These are phyloP conservation scores for Reinhardtius hippoglossoides DNA, from an alignment of 2,113 vertebrate genomes.

Conservation along the genomic window DNA sequence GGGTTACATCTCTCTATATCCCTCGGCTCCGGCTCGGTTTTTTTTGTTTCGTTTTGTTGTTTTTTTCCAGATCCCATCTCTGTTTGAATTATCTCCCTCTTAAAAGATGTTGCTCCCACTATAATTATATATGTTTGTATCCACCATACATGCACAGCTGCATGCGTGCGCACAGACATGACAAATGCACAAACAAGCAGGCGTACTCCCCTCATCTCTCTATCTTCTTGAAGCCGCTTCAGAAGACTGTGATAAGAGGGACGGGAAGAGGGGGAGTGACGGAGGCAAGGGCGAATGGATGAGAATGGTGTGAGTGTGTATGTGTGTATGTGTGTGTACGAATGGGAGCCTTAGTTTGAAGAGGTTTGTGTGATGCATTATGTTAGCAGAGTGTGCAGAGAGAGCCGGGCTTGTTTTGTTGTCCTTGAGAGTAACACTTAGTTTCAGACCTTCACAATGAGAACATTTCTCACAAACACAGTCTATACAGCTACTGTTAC, in stretches of 20 bases:
- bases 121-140: conserved; percentile 57
- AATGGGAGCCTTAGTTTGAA: conserved; percentile 6
- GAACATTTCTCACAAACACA: conserved; percentile 7
- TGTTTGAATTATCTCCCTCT: conserved; percentile 67
- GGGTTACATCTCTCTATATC: conserved; percentile 6
- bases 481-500: not conserved
- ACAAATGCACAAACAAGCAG: not conserved
- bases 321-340: not conserved
- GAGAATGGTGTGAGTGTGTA: conserved; percentile 3
- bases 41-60: not conserved
- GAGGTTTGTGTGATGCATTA: conserved; percentile 5
- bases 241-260: conserved; percentile 56
- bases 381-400: conserved; percentile 2
- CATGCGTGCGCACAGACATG: not conserved
- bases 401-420: conserved; percentile 26
- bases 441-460: conserved; percentile 24
- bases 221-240: conserved; percentile 29
- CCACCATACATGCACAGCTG: conserved; percentile 29
- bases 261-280: conserved; percentile 23
- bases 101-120: conserved; percentile 55
- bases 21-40: not conserved
- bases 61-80: conserved; percentile 41
- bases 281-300: conserved; percentile 15
- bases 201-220: conserved; percentile 18
- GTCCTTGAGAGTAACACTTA: conserved; percentile 47